These are phyloP conservation scores for Heliangelus exortis DNA, from an alignment of 2,797 vertebrate genomes.

Conservation along the genomic window DNA sequence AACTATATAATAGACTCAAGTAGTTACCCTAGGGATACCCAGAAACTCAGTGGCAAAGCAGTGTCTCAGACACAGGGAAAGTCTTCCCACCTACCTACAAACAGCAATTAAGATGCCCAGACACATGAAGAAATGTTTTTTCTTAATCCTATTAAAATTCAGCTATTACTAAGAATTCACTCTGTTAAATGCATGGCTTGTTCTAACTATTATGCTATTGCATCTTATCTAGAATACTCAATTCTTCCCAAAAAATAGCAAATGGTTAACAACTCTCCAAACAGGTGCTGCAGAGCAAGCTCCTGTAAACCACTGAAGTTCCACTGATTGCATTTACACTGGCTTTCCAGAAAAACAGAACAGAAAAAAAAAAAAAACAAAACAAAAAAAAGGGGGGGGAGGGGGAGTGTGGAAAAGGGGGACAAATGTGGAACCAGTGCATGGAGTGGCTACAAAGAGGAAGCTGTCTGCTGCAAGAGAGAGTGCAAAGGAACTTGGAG, in stretches of 20 bases:
- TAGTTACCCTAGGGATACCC: not conserved
- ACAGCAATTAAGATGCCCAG: slow-evolving; percentile 24
- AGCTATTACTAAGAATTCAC: not conserved
- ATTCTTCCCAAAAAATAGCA: not conserved
- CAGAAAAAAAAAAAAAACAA: too few relatives aligned
- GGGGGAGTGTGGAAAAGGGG: too few relatives aligned
- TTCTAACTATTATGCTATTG: not conserved
- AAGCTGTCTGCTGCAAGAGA: not conserved
- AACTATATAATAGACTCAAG: not conserved
- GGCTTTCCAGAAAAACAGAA: not conserved
- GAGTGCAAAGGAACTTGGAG: not conserved
- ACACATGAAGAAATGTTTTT: not conserved
- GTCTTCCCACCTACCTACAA: not conserved
- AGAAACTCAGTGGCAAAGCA: not conserved
- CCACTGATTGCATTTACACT: not conserved
- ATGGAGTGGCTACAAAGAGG: not conserved
- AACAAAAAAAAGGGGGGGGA: not conserved
- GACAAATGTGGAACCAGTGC: not conserved
- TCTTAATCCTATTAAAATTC: slow-evolving; percentile 25
- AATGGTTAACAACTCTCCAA: slow-evolving; percentile 11
- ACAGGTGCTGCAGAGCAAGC: not conserved
- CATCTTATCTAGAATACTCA: not conserved
- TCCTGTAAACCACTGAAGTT: not conserved
- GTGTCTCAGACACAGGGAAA: not conserved
- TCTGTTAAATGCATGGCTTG: slow-evolving; percentile 13